These are phyloP conservation scores for Melanostoma mellinum DNA, from an alignment of 2,888 invertebrate species.

Conservation along the genomic window DNA sequence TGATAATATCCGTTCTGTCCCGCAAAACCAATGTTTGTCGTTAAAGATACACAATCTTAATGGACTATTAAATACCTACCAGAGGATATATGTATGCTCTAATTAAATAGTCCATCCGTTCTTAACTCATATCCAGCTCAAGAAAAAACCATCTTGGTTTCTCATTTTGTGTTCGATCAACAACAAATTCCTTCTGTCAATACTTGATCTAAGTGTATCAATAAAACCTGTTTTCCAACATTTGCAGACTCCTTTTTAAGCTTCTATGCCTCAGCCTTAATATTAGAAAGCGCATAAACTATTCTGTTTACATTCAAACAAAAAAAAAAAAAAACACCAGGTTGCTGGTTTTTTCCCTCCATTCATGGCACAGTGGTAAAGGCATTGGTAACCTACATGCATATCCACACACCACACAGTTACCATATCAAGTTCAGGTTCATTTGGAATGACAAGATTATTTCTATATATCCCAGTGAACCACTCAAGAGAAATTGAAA, in stretches of 20 bases:
- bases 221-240: background rate
- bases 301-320: constrained; percentile 36
- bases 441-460: constrained; percentile 46
- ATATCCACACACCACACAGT: background rate
- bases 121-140: too few species aligned
- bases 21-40: too few species aligned
- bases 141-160: too few species aligned
- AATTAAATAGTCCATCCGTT: too few species aligned
- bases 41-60: too few species aligned
- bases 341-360: constrained; percentile 52
- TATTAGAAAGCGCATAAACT: constrained; percentile 57
- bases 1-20: too few species aligned
- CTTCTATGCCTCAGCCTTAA: constrained; percentile 24
- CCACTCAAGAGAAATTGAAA: background rate
- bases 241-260: background rate
- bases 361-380: constrained; percentile 16
- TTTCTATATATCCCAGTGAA: constrained; percentile 16
- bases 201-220: background rate
- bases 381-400: constrained; percentile 57
- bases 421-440: constrained; percentile 61
- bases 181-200: background rate
- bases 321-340: constrained; percentile 13
- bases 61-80: too few species aligned
- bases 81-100: too few species aligned
- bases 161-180: constrained; percentile 5